These are phyloP conservation scores for Clepsis dumicolana DNA, from an alignment of 2,888 invertebrate genomes.

Conservation along the genomic window DNA sequence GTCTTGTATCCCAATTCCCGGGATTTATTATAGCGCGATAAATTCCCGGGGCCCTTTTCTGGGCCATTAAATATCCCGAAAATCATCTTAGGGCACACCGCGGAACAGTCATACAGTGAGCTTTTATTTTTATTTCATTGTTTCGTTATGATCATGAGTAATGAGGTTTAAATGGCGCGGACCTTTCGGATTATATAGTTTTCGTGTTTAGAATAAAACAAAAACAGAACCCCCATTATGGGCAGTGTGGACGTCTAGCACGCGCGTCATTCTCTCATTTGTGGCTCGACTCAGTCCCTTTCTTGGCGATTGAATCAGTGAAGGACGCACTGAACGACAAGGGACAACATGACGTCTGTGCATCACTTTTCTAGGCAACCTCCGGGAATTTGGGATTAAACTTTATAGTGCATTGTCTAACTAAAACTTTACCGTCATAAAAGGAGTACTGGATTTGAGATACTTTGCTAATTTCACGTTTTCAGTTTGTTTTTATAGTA, in stretches of 20 bases:
- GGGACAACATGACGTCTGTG: too few species aligned
- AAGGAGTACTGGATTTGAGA: background rate
- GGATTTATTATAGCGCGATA: conserved; percentile 47
- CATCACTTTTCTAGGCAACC: background rate
- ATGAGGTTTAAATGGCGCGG: background rate
- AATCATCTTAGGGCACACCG: conserved; percentile 44
- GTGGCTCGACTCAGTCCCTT: too few species aligned
- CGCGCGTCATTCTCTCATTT: too few species aligned
- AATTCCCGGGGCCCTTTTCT: conserved; percentile 49
- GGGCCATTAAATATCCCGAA: conserved; percentile 49
- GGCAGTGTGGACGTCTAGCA: too few species aligned
- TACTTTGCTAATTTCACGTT: background rate
- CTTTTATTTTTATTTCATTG: conserved; percentile 43
- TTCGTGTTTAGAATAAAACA: too few species aligned
- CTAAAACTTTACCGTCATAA: background rate
- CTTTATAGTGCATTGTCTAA: background rate
- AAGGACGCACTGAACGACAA: too few species aligned
- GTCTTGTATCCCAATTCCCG: conserved; percentile 45
- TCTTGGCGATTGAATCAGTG: too few species aligned
- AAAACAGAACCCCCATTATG: too few species aligned
- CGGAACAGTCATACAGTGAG: conserved; percentile 40
- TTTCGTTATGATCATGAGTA: conserved; percentile 7
- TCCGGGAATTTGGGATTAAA: background rate
- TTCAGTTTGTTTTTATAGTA: background rate
- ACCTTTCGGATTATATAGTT: background rate